Percentiles rank a stretch among this genome's conserved stretches.
Conservation (phyloP, 2,888 invertebrate species). For the Vanessa cardui region DNA sequence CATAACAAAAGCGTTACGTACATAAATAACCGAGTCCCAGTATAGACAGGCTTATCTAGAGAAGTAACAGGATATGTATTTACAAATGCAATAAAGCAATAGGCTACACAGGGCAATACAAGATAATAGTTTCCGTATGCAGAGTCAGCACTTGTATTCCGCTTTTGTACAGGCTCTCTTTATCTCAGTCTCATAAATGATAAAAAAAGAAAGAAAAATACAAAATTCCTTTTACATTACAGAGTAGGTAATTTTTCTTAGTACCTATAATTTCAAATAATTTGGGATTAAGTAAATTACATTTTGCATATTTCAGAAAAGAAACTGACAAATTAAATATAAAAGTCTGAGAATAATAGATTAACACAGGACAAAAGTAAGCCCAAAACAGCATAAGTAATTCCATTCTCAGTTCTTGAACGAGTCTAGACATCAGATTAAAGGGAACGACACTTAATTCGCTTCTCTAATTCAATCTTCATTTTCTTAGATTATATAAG, state of each 20-base stretch:
- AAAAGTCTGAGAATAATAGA: too few relatives aligned
- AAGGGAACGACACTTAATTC: not conserved
- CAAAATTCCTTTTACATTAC: too few relatives aligned
- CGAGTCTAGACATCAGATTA: slow-evolving; percentile 5
- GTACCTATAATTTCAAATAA: too few relatives aligned
- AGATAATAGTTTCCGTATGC: slow-evolving; percentile 15
- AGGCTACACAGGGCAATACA: not conserved
- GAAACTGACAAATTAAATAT: too few relatives aligned
- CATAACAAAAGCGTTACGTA: slow-evolving; percentile 13
- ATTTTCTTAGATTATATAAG: not conserved
- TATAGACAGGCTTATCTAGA: slow-evolving; percentile 14
- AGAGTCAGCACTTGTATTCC: slow-evolving; percentile 7
- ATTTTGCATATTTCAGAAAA: too few relatives aligned
- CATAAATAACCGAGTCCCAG: slow-evolving; percentile 8
- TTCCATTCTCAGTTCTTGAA: not conserved
- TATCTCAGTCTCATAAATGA: not conserved
- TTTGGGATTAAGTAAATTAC: too few relatives aligned
- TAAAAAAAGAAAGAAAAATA: not conserved
- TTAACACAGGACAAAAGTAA: too few relatives aligned
- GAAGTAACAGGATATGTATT: slow-evolving; percentile 21
- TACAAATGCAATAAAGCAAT: slow-evolving; percentile 21
- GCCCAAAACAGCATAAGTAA: too few relatives aligned
- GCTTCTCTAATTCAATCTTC: not conserved
- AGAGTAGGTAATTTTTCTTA: too few relatives aligned
- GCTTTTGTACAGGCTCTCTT: not conserved